Evolutionary conservation across 2,113 vertebrate genomes (phyloP).

Genomic region (Oryzias celebensis): DNA sequence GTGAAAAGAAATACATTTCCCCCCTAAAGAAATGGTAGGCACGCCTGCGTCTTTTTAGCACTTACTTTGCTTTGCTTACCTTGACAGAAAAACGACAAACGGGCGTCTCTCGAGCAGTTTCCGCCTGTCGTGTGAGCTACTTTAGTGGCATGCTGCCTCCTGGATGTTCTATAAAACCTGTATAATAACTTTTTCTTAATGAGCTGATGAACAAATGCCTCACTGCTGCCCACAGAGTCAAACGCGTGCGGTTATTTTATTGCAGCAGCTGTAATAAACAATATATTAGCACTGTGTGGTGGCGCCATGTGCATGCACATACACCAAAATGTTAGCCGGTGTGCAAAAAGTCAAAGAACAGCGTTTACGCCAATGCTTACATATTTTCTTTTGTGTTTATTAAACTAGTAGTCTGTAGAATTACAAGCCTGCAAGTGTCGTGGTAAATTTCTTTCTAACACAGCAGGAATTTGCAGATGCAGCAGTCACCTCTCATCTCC

Average conservation of each 20-base stretch:
- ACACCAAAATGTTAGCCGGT: slow-evolving; percentile 5
- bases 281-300: slow-evolving; percentile 44
- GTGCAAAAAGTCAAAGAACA: slow-evolving; percentile 40
- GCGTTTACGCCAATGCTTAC: slow-evolving; percentile 64
- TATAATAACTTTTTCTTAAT: slow-evolving; percentile 54
- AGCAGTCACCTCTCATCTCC: slow-evolving; percentile 41
- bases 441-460: slow-evolving; percentile 55
- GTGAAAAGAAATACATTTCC: background rate
- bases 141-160: slow-evolving; percentile 59
- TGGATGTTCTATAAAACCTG: slow-evolving; percentile 46
- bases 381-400: slow-evolving; percentile 68
- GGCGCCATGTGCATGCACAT: slow-evolving; percentile 22
- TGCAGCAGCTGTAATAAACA: slow-evolving; percentile 46
- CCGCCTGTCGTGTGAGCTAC: slow-evolving; percentile 48
- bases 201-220: slow-evolving; percentile 61
- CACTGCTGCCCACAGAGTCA: slow-evolving; percentile 49
- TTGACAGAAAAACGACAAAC: slow-evolving; percentile 20
- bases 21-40: slow-evolving; percentile 3
- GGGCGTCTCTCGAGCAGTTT: slow-evolving; percentile 26
- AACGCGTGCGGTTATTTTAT: slow-evolving; percentile 47
- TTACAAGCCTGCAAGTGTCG: slow-evolving; percentile 47
- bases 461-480: slow-evolving; percentile 49
- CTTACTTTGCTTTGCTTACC: slow-evolving; percentile 36
- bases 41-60: slow-evolving; percentile 30
- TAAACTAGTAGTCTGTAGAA: slow-evolving; percentile 46